Evolutionary conservation across 2,797 vertebrate genomes (phyloP).

Genomic region (Emydoidea blandingii): DNA sequence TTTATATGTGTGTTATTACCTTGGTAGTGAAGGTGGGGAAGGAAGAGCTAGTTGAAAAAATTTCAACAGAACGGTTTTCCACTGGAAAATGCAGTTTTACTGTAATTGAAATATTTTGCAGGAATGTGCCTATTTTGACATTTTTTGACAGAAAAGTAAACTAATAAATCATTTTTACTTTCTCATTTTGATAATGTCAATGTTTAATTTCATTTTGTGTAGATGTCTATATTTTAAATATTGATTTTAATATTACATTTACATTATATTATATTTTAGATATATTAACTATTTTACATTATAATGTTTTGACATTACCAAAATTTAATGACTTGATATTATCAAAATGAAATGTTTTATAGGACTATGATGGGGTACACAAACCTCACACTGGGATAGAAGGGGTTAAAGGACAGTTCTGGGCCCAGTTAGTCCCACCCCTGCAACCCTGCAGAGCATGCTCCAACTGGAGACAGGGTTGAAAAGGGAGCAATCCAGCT

Average conservation of each 20-base stretch:
- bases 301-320: background rate
- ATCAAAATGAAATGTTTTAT: background rate
- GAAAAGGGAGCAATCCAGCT: background rate
- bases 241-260: background rate
- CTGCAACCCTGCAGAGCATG: background rate
- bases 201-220: background rate
- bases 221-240: background rate
- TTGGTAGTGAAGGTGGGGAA: background rate
- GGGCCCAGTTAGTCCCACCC: background rate
- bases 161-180: background rate
- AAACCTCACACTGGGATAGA: background rate
- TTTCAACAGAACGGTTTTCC: background rate
- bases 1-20: background rate
- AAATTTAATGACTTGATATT: background rate
- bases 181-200: background rate
- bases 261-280: rapidly evolving
- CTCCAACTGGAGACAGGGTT: background rate
- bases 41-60: background rate
- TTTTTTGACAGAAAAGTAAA: background rate
- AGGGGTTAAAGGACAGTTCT: background rate
- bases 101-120: background rate
- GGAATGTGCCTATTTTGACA: background rate
- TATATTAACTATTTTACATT: background rate
- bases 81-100: background rate
- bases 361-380: background rate